Evolutionary conservation across 1,140 invertebrate species (phyloP).

Genomic region (Venturia canescens): DNA sequence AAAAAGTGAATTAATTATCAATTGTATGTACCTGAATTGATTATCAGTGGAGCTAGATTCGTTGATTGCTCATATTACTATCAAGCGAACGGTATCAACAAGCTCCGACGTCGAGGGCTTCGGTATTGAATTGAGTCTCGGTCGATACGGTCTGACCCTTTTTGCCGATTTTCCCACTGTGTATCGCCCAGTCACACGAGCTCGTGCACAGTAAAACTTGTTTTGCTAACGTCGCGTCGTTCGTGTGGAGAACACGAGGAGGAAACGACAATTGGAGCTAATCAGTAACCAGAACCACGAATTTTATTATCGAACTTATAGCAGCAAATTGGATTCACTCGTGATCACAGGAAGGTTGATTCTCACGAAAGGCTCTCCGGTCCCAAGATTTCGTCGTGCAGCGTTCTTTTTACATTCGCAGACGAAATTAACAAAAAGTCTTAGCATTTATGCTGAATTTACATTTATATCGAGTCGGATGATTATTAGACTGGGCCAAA

Average conservation of each 20-base stretch:
- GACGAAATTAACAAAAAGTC: too few relatives aligned
- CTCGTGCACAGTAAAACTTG: conserved; percentile 1
- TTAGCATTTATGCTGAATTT: too few relatives aligned
- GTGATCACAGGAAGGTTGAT: neutral
- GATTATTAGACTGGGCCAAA: too few relatives aligned
- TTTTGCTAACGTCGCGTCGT: neutral
- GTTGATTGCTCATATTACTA: too few relatives aligned
- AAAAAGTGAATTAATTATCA: too few relatives aligned
- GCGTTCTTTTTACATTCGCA: too few relatives aligned
- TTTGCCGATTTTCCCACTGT: conserved; percentile 43
- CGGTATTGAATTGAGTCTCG: conserved; percentile 69
- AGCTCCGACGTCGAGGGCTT: conserved; percentile 58
- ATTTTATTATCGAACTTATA: neutral
- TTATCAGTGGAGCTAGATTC: too few relatives aligned
- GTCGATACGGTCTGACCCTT: conserved; percentile 50
- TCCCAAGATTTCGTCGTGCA: too few relatives aligned
- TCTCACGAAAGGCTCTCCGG: too few relatives aligned
- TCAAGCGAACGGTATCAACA: too few relatives aligned
- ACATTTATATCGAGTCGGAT: too few relatives aligned
- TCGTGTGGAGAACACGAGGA: neutral
- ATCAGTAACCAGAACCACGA: conserved; percentile 20
- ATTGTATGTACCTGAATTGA: too few relatives aligned
- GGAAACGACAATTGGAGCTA: neutral
- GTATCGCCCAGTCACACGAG: neutral
- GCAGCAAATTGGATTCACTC: conserved; percentile 8